phyloP scores from a whole-genome alignment of 2,797 vertebrate species.

The Salmo trutta region DNA sequence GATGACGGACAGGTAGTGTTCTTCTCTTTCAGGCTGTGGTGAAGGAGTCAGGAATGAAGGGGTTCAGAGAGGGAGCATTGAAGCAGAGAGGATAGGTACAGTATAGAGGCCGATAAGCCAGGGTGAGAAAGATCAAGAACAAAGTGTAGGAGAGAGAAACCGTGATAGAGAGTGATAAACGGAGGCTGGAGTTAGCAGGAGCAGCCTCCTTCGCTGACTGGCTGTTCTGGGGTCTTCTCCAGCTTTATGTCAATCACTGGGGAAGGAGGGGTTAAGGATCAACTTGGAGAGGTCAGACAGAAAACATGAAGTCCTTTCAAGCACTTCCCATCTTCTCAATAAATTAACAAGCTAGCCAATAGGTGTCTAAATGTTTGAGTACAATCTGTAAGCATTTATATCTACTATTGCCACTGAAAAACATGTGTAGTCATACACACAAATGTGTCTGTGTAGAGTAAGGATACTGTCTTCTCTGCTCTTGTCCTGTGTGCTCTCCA shows the following conservation, averaged over 20 bases:
- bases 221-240: slow-evolving; percentile 92
- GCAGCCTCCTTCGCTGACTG: slow-evolving; percentile 91
- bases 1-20: slow-evolving; percentile 67
- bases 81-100: slow-evolving; percentile 43
- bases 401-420: background rate
- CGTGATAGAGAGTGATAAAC: slow-evolving; percentile 55
- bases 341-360: background rate
- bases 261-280: slow-evolving; percentile 77
- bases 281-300: background rate
- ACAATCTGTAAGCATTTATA: slow-evolving; percentile 83
- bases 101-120: slow-evolving; percentile 43
- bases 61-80: slow-evolving; percentile 70
- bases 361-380: slow-evolving; percentile 6
- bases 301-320: background rate
- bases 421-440: slow-evolving; percentile 69
- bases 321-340: background rate
- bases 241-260: slow-evolving; percentile 99
- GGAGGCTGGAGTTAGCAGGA: slow-evolving; percentile 85
- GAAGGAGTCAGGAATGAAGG: slow-evolving; percentile 70
- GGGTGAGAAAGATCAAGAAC: slow-evolving; percentile 64
- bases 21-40: slow-evolving; percentile 52
- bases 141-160: slow-evolving; percentile 33
- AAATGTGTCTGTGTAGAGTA: slow-evolving; percentile 46
- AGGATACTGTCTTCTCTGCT: slow-evolving; percentile 99
- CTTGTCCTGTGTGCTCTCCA: slow-evolving; percentile 98